Conservation (phyloP, 2,888 invertebrate species). For the Piscicola geometra region DNA sequence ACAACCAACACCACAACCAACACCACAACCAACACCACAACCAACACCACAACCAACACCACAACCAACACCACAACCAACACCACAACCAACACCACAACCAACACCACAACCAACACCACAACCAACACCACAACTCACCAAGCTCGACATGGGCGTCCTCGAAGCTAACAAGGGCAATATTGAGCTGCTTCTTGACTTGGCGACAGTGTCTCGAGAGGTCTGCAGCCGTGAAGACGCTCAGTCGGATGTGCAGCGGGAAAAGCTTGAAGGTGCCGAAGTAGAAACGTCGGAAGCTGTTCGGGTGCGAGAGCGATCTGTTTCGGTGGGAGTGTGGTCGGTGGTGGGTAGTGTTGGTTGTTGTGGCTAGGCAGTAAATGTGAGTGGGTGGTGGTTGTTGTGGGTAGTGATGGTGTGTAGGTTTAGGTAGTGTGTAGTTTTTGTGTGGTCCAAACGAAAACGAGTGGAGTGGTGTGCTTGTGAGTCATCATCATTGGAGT, state of each 20-base stretch:
- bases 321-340: too few relatives aligned
- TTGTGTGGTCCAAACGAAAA: too few relatives aligned
- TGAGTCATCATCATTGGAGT: too few relatives aligned
- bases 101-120: not conserved
- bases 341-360: not conserved
- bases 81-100: not conserved
- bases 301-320: too few relatives aligned
- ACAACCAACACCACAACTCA: conserved; percentile 42
- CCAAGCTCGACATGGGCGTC: conserved; percentile 84
- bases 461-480: too few relatives aligned
- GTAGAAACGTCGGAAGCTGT: conserved; percentile 64
- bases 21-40: not conserved
- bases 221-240: conserved; percentile 81
- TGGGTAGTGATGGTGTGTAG: too few relatives aligned
- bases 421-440: too few relatives aligned
- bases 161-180: conserved; percentile 90
- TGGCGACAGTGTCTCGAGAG: conserved; percentile 69
- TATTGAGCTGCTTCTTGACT: conserved; percentile 77
- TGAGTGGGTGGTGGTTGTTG: too few relatives aligned
- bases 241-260: conserved; percentile 76
- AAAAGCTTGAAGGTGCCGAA: conserved; percentile 76
- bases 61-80: not conserved
- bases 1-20: too few relatives aligned
- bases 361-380: too few relatives aligned
- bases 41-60: not conserved